Evolutionary conservation across 2,797 vertebrate genomes (phyloP).

Genomic region (Arremon aurantiirostris): DNA sequence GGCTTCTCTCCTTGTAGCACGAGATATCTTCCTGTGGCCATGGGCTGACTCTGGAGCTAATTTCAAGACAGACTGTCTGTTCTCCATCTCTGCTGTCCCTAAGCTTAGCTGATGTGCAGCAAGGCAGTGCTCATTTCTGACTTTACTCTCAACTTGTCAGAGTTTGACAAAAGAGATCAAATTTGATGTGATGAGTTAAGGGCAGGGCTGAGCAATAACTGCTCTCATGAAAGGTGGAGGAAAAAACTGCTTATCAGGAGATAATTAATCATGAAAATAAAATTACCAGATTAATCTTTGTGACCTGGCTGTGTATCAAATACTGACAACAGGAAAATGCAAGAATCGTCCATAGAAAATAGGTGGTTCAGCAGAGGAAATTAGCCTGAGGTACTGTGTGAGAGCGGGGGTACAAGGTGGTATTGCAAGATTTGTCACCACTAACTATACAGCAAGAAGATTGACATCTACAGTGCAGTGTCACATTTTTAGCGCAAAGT

Average conservation of each 20-base stretch:
- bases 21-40: background rate
- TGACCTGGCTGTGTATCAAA: background rate
- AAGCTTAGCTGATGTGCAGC: background rate
- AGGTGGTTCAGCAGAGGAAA: background rate
- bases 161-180: background rate
- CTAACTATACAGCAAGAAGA: background rate
- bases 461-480: background rate
- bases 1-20: background rate
- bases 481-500: background rate
- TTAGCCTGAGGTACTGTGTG: background rate
- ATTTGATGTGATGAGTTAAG: background rate
- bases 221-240: background rate
- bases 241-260: background rate
- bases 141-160: background rate
- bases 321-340: background rate
- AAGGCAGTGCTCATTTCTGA: background rate
- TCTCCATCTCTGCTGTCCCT: background rate
- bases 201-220: background rate
- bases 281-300: background rate
- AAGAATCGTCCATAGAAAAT: background rate
- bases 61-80: background rate
- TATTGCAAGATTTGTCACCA: background rate
- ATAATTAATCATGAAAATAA: conserved; percentile 25
- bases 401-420: background rate
- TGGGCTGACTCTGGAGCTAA: background rate